Evolutionary conservation across 2,888 invertebrate species (phyloP).

Genomic region (Cremastinae sp.): DNA sequence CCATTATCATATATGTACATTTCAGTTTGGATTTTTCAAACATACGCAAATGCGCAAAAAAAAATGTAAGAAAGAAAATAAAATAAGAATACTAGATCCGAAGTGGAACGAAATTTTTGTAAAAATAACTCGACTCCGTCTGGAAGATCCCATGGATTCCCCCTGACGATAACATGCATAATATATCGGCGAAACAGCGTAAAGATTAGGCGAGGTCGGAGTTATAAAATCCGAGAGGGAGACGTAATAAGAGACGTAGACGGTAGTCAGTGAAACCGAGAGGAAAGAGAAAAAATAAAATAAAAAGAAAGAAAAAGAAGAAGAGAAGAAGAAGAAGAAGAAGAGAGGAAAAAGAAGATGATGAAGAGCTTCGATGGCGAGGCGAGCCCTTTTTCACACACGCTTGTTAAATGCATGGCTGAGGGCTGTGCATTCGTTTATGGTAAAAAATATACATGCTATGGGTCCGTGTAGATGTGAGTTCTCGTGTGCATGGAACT

Average conservation of each 20-base stretch:
- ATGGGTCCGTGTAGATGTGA: constrained; percentile 1
- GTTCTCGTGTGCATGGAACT: constrained; percentile 35
- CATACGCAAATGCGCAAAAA: too few relatives aligned
- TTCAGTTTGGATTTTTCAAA: too few relatives aligned
- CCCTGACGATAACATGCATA: constrained; percentile 33
- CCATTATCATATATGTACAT: too few relatives aligned
- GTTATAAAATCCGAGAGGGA: constrained; percentile 37
- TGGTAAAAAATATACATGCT: too few relatives aligned
- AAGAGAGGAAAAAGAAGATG: constrained; percentile 22
- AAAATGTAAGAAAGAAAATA: too few relatives aligned
- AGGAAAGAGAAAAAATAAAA: constrained; percentile 16
- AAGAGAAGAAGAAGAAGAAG: constrained; percentile 12
- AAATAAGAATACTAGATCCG: too few relatives aligned
- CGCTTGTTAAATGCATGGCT: not conserved
- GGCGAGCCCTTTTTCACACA: constrained; percentile 13
- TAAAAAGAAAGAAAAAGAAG: constrained; percentile 1
- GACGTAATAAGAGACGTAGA: constrained; percentile 30
- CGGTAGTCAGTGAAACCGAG: constrained; percentile 20
- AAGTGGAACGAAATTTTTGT: too few relatives aligned
- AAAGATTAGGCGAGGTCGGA: constrained; percentile 24
- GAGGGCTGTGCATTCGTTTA: too few relatives aligned
- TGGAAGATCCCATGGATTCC: constrained; percentile 28
- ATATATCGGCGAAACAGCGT: constrained; percentile 32
- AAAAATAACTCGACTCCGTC: not conserved
- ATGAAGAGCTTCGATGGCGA: constrained; percentile 16